Evolutionary conservation across 2,113 vertebrate species (phyloP).

Genomic region (Ascaphus truei): DNA sequence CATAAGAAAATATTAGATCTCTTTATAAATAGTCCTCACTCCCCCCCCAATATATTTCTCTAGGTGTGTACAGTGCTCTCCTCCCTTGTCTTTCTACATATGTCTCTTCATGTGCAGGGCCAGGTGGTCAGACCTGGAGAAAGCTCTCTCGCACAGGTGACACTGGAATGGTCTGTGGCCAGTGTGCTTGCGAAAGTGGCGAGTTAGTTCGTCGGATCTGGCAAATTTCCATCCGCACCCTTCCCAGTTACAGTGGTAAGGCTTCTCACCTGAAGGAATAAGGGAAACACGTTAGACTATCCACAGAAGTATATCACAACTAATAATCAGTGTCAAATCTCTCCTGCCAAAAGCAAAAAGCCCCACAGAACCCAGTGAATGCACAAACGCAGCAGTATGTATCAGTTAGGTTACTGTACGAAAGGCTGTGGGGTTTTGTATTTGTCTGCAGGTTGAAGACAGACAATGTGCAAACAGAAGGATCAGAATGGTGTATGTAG

Average conservation of each 20-base stretch:
- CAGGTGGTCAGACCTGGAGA: conserved; percentile 84
- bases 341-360: too few species aligned
- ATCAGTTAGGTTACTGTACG: too few species aligned
- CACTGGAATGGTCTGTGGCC: conserved; percentile 87
- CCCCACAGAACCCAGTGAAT: background rate
- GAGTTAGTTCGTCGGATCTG: conserved; percentile 80
- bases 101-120: conserved; percentile 95
- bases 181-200: conserved; percentile 88
- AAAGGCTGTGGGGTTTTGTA: too few species aligned
- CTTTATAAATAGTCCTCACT: conserved; percentile 38
- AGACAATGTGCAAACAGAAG: too few species aligned
- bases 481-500: too few species aligned
- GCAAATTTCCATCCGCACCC: conserved; percentile 89
- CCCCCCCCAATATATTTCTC: conserved; percentile 5
- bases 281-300: background rate
- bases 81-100: conserved; percentile 69
- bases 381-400: too few species aligned
- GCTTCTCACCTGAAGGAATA: conserved; percentile 72
- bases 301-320: too few species aligned
- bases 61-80: conserved; percentile 32
- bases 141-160: conserved; percentile 84
- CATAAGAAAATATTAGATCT: conserved; percentile 36
- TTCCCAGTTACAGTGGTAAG: conserved; percentile 88
- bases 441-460: too few species aligned
- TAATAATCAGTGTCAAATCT: too few species aligned